Base-by-base conservation (phyloP, 2,113 vertebrate species). In the Symphodus melops region DNA sequence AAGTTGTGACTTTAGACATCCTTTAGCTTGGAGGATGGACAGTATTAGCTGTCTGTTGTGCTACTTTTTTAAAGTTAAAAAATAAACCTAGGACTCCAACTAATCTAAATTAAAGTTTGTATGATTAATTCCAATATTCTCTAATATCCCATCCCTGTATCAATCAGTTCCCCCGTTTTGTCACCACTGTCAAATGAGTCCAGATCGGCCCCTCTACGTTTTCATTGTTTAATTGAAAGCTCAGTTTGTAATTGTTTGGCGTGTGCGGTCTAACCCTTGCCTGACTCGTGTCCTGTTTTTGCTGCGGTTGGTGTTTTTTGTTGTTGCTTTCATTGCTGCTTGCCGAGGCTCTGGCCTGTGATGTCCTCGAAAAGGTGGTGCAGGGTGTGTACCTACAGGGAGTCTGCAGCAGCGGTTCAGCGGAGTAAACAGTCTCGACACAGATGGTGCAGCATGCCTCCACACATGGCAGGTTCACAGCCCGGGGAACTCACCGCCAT, bases 371-470 rank as follows among this genome's bases (percentile, higher is more conserved):
- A 70, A 55, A 77, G 77, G 79, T 78, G 78, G 72, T 61, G 13
- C 10, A 9, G 62, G 61, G 68, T 68, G 75, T 77, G 79, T 71
- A 14, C 72, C 51, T 73, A 74, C 52, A 49, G 75, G 77, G 70
- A 37, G 77, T 72, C 39, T 79, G 74, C 58, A 41, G 79, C 80
- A 68, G 81, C 9, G 49, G 58, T 73, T 65, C 28, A 75, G 75
- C 73, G 87, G 76, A 65, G 19, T 85, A 86, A 92, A 87, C 77
- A 86, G 82, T 77, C 87, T 81, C 75, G 25, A 81, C 79, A 78
- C 89, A 92, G 88, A 91, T 86, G 88, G 88, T 73, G 75, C 85
- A 60, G 71, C 73, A 48, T 66, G 62, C 69, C 67, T 76, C 69
- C 36, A 73, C 88, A 88, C 83, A 72, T 79, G 77, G 82, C 83